Conservation (phyloP, 1,140 invertebrate species). For the Diploscapter pachys region DNA sequence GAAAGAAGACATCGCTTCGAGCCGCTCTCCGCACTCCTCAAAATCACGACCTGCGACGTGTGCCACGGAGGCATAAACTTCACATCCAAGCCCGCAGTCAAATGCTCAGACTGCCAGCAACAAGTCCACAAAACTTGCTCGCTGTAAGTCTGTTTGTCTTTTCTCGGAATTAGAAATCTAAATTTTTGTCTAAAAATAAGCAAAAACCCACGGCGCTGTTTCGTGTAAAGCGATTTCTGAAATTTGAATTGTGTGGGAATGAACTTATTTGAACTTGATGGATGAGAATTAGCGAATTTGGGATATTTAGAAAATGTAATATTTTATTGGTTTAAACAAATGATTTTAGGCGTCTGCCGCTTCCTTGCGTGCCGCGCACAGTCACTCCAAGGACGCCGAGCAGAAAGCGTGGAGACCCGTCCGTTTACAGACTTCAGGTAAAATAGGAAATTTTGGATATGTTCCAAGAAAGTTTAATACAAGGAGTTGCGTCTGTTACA, state of each 20-base stretch:
- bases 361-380: slow-evolving; percentile 3
- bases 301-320: no score
- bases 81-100: slow-evolving; percentile 17
- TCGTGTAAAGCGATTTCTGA: slow-evolving; percentile 10
- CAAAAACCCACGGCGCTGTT: slow-evolving; percentile 11
- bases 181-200: not conserved
- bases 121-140: slow-evolving; percentile 18
- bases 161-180: no score
- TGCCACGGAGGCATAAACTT: slow-evolving; percentile 20
- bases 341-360: no score
- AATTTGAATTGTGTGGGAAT: not conserved
- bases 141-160: not conserved
- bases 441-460: no score
- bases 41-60: slow-evolving; percentile 14
- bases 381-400: not conserved
- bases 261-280: not conserved
- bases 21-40: no score
- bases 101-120: slow-evolving; percentile 27
- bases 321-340: no score
- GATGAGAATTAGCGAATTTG: no score
- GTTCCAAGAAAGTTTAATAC: no score
- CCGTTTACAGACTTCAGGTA: no score
- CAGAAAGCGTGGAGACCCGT: not conserved
- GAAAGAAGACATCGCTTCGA: no score
- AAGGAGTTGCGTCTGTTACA: no score